Conservation (phyloP, 2,113 vertebrate genomes). For the Nycticryphes semicollaris region DNA sequence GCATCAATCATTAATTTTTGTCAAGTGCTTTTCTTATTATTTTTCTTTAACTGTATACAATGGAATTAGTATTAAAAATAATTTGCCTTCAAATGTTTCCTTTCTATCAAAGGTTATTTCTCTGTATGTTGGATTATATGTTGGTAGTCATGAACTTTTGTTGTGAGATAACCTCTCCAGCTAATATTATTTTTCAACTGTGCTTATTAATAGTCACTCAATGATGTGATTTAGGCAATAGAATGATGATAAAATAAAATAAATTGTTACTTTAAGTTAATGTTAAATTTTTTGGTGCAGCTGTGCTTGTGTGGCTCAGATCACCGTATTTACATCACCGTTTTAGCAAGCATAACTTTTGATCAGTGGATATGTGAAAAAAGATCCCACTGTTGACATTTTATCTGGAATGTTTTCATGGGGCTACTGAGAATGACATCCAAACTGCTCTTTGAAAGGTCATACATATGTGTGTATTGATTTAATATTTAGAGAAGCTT, state of each 20-base stretch:
- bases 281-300: background rate
- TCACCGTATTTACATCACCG: background rate
- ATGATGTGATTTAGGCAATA: background rate
- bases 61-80: background rate
- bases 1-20: background rate
- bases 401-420: background rate
- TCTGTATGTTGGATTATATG: background rate
- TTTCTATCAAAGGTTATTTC: background rate
- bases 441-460: background rate
- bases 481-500: constrained; percentile 48
- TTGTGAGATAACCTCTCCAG: background rate
- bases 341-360: background rate
- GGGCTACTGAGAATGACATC: background rate
- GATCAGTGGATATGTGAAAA: background rate
- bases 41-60: background rate
- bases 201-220: background rate
- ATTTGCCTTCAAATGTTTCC: background rate
- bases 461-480: constrained; percentile 32
- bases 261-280: background rate
- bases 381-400: constrained; percentile 10
- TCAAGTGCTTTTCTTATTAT: background rate
- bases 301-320: background rate
- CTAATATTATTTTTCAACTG: background rate
- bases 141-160: background rate
- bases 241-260: background rate